Evolutionary conservation across 2,113 vertebrate genomes (phyloP), one percentile per base, ranked within the genome.

Genomic region (Rafetus swinhoei): DNA sequence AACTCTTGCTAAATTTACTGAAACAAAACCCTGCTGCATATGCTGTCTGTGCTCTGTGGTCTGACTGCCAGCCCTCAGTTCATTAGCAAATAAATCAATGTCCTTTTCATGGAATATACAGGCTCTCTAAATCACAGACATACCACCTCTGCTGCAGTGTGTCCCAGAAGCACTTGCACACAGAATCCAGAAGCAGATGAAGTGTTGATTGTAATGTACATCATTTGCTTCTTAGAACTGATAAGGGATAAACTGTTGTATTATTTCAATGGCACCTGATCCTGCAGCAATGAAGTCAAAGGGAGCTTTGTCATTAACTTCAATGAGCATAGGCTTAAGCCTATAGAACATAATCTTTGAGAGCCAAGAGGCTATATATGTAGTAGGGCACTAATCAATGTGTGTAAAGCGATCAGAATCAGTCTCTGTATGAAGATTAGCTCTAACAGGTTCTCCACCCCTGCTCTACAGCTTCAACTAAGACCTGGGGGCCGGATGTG

Each of bases 41-140:
- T 86, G 52, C n/a, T 86, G 65, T 86, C 79, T 81, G 6, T 60
- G 32, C 52, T 25, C 16, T 57, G 0, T 0, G 14, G 29, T 90
- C 39, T 80, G 72, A 59, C 82, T 59, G 59, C 76, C 80, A 1
- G 59, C 24, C 24, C 24, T 60, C 9, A 27, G 59, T 60, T 60
- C 59, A 60, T 60, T 60, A 60, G 55, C 0, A 0, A 0, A 4
- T 50, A 72, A 52, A 55, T 85, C 82, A 77, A 13, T 59, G 14
- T 21, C 27, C 65, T 85, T 90, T 35, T 52, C 59, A 53, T 9
- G 55, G 79, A 87, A 59, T 4, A 82, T 50, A 24, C 16, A 1
- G 2, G 1, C 2, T 65, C 35, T 88, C 53, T 62, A 86, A 89
- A 56, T 21, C 53, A 35, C 39, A 86, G 21, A 22, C 69, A 59